Base-by-base conservation (phyloP, 1,140 invertebrate species). In the Battus philenor region DNA sequence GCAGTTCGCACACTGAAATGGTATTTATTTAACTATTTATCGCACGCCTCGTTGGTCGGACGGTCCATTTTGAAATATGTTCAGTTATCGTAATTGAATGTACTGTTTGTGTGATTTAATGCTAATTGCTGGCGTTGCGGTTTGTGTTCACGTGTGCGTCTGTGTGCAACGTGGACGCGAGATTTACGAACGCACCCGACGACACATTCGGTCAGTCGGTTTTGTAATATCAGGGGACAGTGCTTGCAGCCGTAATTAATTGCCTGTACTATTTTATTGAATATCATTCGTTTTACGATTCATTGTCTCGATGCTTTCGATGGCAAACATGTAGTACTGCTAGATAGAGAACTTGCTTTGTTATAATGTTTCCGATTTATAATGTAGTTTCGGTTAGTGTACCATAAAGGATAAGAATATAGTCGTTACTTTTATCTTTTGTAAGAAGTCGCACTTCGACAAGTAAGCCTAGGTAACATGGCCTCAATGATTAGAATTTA, bases 91-190 rank as follows among this genome's bases (percentile, higher is more conserved):
- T 26, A 39, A 39, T 39, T 27, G 36, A 17, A 39, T 39, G 13
- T 18, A 17, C 15, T 33, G 32, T 17, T 41, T 41, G 38, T 41
- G 36, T 41, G 38, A 41, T 41, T 41, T 41, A 41, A 41, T 41
- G 38, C 13, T 41, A 41, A 41, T 41, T 41, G 38, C 38, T 17
- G 24, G 13, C 24, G 8, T 13, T 41, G 38, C n/a, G 38, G 38
- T 41, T 27, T 16, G 38, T 41, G 13, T 16, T 22, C 29, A 12
- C 17, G n/a, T 41, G 24, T 41, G 13, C 26, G 38, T 41, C 10
- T 29, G n/a, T 41, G 24, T 41, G 15, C 13, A 20, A n/a, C 6
- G 6, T 20, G 6, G 33, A 36, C 11, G 17, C 17, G 16, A 36
- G 16, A 36, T 36, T 36, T 36, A 36, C 16, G 16, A 17, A 11